phyloP scores from a whole-genome alignment of 2,797 vertebrate species.

The Sardinella longiceps region DNA sequence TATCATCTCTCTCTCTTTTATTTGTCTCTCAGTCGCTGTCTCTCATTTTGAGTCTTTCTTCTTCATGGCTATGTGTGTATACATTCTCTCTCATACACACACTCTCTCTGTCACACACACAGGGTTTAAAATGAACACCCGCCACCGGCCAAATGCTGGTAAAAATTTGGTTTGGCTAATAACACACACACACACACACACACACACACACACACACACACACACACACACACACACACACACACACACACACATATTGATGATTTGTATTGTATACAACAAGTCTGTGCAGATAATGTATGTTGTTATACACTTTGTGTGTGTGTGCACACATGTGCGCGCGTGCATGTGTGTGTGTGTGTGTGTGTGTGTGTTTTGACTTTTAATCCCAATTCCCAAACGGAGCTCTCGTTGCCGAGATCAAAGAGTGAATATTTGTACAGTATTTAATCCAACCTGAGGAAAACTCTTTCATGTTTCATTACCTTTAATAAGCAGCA shows the following conservation, averaged over 20 bases:
- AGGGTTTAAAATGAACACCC: too few relatives aligned
- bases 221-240: conserved; percentile 27
- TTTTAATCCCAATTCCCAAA: not conserved
- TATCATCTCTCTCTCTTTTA: too few relatives aligned
- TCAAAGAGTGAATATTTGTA: conserved; percentile 13
- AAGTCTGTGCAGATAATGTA: not conserved
- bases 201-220: not conserved
- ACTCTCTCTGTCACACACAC: not conserved
- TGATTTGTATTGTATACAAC: not conserved
- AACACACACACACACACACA: too few relatives aligned
- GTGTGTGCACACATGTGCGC: not conserved
- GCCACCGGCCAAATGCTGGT: too few relatives aligned
- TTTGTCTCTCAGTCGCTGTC: not conserved
- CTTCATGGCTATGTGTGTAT: not conserved
- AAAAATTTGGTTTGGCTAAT: too few relatives aligned
- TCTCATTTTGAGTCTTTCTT: not conserved
- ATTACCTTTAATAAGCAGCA: not conserved
- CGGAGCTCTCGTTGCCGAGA: not conserved
- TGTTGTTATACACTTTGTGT: not conserved
- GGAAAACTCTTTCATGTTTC: not conserved
- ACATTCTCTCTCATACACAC: not conserved
- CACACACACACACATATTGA: conserved; percentile 9
- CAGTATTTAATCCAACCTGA: conserved; percentile 17
- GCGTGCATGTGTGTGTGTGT: not conserved
- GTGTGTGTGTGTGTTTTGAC: not conserved